Evolutionary conservation across 2,113 vertebrate genomes (phyloP).

Genomic region (Furnarius figulus): DNA sequence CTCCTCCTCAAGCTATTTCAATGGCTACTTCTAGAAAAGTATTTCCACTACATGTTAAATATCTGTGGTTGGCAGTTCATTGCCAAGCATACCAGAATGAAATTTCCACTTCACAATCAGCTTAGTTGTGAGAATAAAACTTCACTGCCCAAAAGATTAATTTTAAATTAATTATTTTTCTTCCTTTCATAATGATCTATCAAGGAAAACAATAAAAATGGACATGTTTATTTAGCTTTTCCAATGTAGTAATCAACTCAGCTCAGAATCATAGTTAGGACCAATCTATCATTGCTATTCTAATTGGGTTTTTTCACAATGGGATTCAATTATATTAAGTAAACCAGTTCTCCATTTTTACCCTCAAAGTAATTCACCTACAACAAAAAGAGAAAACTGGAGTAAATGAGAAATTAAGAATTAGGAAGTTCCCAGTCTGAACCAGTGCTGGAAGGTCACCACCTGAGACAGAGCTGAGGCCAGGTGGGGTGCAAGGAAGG

Average conservation of each 20-base stretch:
- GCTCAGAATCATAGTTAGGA: background rate
- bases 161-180: background rate
- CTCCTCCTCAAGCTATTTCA: background rate
- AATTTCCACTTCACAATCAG: background rate
- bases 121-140: background rate
- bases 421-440: background rate
- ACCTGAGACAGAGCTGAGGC: background rate
- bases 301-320: background rate
- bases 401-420: background rate
- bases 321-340: rapidly evolving
- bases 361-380: background rate
- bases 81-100: background rate
- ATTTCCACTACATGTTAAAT: background rate
- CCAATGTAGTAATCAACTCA: background rate
- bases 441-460: background rate
- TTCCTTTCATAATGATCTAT: background rate
- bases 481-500: rapidly evolving
- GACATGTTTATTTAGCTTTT: background rate
- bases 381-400: background rate
- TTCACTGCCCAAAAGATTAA: background rate
- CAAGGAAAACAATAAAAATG: background rate
- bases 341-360: background rate
- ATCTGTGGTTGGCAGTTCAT: background rate
- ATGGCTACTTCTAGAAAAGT: background rate
- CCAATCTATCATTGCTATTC: background rate